Conservation (phyloP, 2,113 vertebrate species). For the Acrocephalus arundinaceus region DNA sequence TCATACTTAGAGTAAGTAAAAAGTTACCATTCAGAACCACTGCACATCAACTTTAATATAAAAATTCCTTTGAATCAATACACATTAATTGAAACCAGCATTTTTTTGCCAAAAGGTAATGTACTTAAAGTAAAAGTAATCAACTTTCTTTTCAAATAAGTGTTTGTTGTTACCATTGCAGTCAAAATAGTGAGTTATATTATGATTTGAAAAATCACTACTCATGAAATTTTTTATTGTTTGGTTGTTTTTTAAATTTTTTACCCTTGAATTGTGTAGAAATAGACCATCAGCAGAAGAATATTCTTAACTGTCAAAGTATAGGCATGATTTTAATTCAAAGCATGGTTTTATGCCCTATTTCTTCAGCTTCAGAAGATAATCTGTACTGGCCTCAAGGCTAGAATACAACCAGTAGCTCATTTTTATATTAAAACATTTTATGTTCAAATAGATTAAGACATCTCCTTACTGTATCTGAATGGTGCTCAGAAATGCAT, state of each 20-base stretch:
- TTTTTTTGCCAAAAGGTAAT: background rate
- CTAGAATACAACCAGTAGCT: background rate
- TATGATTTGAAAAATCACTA: background rate
- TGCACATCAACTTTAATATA: background rate
- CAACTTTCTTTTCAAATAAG: conserved; percentile 1
- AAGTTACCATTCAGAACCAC: conserved; percentile 14
- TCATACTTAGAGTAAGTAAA: background rate
- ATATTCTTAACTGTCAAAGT: background rate
- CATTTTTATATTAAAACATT: background rate
- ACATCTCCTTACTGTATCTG: background rate
- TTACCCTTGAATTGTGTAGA: background rate
- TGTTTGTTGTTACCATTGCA: conserved; percentile 4
- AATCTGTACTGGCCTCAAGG: background rate
- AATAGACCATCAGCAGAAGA: background rate
- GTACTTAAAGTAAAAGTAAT: background rate
- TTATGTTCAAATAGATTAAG: background rate
- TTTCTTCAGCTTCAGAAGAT: background rate
- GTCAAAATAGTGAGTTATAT: background rate
- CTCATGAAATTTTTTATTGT: background rate
- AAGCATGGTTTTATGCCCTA: background rate
- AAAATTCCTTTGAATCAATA: conserved; percentile 25
- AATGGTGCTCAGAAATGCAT: background rate
- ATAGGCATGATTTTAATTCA: background rate
- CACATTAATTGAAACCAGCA: background rate
- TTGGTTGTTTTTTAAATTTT: background rate